These are phyloP conservation scores for Actinia tenebrosa DNA, from an alignment of 64 coral and sea anemone species.

Conservation along the genomic window DNA sequence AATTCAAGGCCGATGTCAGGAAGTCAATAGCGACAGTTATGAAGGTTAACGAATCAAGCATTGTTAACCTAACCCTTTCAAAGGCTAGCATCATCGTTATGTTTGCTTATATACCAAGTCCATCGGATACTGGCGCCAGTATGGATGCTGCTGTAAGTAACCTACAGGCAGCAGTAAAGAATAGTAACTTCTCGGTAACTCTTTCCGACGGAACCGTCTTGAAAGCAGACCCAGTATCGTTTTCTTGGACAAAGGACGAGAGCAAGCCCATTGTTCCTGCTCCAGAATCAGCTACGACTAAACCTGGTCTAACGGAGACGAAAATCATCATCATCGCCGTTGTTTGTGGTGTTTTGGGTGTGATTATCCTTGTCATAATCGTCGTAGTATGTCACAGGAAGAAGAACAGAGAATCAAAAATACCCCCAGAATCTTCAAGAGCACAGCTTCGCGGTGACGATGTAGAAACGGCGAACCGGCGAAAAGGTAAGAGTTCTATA, in stretches of 20 bases:
- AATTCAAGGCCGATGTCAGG: constrained; percentile 24
- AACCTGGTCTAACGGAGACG: constrained; percentile 29
- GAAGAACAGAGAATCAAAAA: constrained; percentile 28
- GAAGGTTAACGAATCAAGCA: constrained; percentile 34
- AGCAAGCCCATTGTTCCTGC: not conserved
- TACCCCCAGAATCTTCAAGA: constrained; percentile 32
- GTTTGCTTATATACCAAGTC: constrained; percentile 32
- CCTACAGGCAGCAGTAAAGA: constrained; percentile 30
- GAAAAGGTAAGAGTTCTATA: not conserved
- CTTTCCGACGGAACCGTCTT: constrained; percentile 34
- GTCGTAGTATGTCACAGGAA: constrained; percentile 49
- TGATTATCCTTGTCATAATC: constrained; percentile 37
- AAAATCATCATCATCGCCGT: constrained; percentile 63
- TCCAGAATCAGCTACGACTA: not conserved
- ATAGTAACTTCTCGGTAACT: constrained; percentile 39
- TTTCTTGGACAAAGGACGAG: not conserved
- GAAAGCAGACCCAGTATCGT: constrained; percentile 42
- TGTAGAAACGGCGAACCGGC: constrained; percentile 52
- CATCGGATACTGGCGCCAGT: not conserved
- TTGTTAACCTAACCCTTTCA: constrained; percentile 21
- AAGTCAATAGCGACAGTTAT: constrained; percentile 13
- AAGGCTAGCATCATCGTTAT: constrained; percentile 65
- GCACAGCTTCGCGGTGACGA: constrained; percentile 1
- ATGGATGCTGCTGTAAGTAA: not conserved
- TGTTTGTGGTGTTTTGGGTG: constrained; percentile 35